Base-by-base conservation (phyloP, 30 jellyfish, hydroid and myxozoan genomes). In the Phacellophora camtschatica region DNA sequence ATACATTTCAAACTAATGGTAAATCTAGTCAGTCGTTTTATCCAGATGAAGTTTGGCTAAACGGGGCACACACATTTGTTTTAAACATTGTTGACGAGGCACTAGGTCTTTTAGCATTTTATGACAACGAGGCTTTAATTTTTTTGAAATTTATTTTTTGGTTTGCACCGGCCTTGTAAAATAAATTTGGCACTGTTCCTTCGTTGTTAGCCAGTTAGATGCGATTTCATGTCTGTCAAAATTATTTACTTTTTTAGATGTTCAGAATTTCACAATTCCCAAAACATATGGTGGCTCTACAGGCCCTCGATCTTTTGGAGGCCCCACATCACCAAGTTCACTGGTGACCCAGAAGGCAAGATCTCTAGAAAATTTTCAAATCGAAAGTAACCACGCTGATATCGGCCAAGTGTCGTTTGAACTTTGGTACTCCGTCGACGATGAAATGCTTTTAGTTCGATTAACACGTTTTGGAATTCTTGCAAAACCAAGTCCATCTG, bases 401-500 rank as follows among this genome's bases (percentile, higher is more conserved):
- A 80, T 88, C 29, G 97, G 97, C 10, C 56, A 81, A 15, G 83
- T 88, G 39, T 54, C 61, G 11, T 27, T 81, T 27, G 85, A 81
- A 19, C 13, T 88, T 15, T 71, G 81, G 83, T 88, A 70, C 35
- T 71, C 85, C 15, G 75, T 42, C 20, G 86, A 71, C 11, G 90
- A 77, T n/a, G 97, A 85, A 53, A 48, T 66, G 84, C 71, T 90
- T 4, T 67, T 75, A 25, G 63, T 90, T 10, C 63, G 84, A n/a
- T 23, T 90, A 28, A 51, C 54, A 13, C 73, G 88, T 23, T 82
- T 77, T 13, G 83, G 49, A 8, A 45, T 80, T 18, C 23, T 43
- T 0, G 51, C 88, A 6, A 68, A 30, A 36, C 99, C 99, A 20
- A 86, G 82, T 59, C 87, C 99, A 11, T 53, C 95, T 0, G 99